Conservation (phyloP, 2,113 vertebrate genomes). For the Leptobrachium ailaonicum region DNA sequence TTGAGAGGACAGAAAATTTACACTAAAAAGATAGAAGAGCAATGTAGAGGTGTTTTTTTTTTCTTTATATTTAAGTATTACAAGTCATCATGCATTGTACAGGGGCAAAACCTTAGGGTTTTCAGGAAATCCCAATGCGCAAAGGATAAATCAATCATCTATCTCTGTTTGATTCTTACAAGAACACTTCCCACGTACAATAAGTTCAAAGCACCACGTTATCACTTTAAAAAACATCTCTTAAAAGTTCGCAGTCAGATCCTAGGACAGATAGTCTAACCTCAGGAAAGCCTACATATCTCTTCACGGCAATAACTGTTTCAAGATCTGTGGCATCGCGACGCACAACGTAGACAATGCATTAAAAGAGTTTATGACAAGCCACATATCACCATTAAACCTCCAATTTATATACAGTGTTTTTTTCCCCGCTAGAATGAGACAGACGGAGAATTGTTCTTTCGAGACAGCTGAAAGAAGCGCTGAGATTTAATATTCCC, state of each 20-base stretch:
- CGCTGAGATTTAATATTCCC: slow-evolving; percentile 45
- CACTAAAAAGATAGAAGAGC: no score
- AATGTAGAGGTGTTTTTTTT: no score
- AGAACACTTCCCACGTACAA: no score
- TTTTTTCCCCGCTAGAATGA: slow-evolving; percentile 41
- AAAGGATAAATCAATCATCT: no score
- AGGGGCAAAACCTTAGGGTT: no score
- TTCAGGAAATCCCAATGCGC: no score
- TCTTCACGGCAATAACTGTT: slow-evolving; percentile 1
- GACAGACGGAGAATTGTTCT: slow-evolving; percentile 50
- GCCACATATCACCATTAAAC: slow-evolving; percentile 38
- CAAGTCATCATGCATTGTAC: no score
- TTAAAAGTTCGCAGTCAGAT: background rate
- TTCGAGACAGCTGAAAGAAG: slow-evolving; percentile 47
- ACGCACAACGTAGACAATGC: slow-evolving; percentile 37
- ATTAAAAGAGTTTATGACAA: slow-evolving; percentile 34
- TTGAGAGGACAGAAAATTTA: no score
- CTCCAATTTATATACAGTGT: slow-evolving; percentile 49
- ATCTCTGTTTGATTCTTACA: no score
- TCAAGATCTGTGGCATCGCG: slow-evolving; percentile 14
- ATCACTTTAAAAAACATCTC: no score
- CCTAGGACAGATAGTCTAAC: background rate
- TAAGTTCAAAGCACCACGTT: no score
- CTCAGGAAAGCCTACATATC: background rate
- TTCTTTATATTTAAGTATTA: no score